Conservation (phyloP, 1,140 invertebrate genomes). For the Aphidius gifuensis region DNA sequence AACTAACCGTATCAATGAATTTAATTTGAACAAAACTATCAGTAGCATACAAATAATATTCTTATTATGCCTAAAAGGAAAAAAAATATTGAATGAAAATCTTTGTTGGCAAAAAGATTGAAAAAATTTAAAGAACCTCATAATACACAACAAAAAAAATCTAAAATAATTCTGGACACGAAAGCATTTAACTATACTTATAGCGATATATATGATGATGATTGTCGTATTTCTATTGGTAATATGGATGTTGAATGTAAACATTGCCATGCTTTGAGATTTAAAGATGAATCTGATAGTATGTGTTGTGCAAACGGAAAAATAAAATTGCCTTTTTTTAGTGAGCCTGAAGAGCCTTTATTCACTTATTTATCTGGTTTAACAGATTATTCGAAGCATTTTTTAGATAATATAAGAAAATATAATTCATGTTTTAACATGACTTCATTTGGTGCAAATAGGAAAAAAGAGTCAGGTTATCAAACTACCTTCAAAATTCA, state of each 20-base stretch:
- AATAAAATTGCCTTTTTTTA: constrained; percentile 39
- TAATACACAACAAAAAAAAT: too few species aligned
- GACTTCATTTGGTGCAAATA: constrained; percentile 32
- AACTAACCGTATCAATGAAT: too few species aligned
- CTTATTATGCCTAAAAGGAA: too few species aligned
- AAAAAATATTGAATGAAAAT: too few species aligned
- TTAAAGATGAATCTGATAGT: constrained; percentile 41
- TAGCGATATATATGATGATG: too few species aligned
- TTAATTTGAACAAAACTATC: too few species aligned
- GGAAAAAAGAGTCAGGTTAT: constrained; percentile 3
- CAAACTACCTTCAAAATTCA: constrained; percentile 21
- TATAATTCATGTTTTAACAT: constrained; percentile 34
- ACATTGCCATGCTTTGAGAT: constrained; percentile 47
- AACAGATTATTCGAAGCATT: constrained; percentile 42
- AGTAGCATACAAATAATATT: too few species aligned
- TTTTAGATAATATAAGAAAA: constrained; percentile 32
- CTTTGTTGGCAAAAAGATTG: too few species aligned
- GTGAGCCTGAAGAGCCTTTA: constrained; percentile 30
- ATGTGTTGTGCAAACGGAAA: constrained; percentile 46
- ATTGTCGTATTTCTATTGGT: constrained; percentile 27
- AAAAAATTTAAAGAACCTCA: too few species aligned
- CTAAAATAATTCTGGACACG: too few species aligned
- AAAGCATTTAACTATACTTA: too few species aligned
- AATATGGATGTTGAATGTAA: constrained; percentile 39
- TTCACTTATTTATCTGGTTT: constrained; percentile 41